Conservation (phyloP, 2,888 invertebrate species). For the Phaedon cochleariae region DNA sequence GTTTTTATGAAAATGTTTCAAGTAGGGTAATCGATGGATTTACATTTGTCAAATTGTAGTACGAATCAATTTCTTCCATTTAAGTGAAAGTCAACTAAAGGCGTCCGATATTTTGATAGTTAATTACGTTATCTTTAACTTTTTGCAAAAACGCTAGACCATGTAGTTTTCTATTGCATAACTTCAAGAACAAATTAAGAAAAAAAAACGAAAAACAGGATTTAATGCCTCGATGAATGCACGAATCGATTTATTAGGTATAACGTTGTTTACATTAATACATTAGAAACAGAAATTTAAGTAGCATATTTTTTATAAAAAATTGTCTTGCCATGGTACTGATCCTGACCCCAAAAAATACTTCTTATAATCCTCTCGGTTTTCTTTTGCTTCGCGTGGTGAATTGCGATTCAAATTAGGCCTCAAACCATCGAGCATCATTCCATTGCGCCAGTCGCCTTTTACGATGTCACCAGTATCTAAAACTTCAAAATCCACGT, state of each 20-base stretch:
- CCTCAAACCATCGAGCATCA: slow-evolving; percentile 18
- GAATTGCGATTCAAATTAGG: slow-evolving; percentile 10
- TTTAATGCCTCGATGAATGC: too few species aligned
- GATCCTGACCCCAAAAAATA: slow-evolving; percentile 23
- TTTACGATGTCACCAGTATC: slow-evolving; percentile 28
- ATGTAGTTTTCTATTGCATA: slow-evolving; percentile 8
- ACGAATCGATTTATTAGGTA: slow-evolving; percentile 17
- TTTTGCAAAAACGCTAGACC: slow-evolving; percentile 16
- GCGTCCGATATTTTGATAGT: slow-evolving; percentile 13
- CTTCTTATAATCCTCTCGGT: slow-evolving; percentile 24
- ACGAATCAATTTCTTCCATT: slow-evolving; percentile 8
- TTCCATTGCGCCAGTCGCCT: slow-evolving; percentile 28
- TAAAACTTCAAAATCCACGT: slow-evolving; percentile 26
- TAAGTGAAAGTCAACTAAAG: slow-evolving; percentile 9
- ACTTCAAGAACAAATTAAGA: slow-evolving; percentile 12
- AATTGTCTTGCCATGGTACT: slow-evolving; percentile 9
- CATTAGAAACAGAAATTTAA: slow-evolving; percentile 7
- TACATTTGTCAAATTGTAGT: slow-evolving; percentile 12
- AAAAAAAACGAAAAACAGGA: slow-evolving; percentile 11
- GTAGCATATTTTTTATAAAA: not conserved
- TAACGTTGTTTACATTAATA: slow-evolving; percentile 16
- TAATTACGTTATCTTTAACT: slow-evolving; percentile 12
- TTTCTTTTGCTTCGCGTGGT: slow-evolving; percentile 19
- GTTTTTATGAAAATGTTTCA: slow-evolving; percentile 11
- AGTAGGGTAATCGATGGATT: slow-evolving; percentile 8